Conservation (phyloP, 2,888 invertebrate species). For the Synanthedon vespiformis region DNA sequence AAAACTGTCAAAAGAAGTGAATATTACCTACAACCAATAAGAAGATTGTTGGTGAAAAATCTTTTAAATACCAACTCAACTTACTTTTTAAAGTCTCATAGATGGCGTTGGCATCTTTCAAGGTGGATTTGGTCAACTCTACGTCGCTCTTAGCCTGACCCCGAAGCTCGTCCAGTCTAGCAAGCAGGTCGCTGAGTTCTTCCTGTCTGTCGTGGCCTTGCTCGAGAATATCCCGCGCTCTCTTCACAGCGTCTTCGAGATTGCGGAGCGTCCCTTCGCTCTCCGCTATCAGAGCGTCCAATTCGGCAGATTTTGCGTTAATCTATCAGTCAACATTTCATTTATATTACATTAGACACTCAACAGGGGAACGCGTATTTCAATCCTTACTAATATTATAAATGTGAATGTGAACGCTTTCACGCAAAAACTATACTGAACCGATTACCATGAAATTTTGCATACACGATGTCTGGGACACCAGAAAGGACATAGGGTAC, state of each 20-base stretch:
- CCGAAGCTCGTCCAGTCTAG: slow-evolving; percentile 81
- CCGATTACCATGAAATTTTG: no score
- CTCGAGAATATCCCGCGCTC: slow-evolving; percentile 77
- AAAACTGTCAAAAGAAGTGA: slow-evolving; percentile 15
- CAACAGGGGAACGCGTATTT: not conserved
- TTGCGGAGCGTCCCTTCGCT: slow-evolving; percentile 71
- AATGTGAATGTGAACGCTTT: no score
- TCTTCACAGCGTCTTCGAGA: slow-evolving; percentile 73
- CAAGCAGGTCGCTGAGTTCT: slow-evolving; percentile 81
- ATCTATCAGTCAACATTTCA: slow-evolving; percentile 48
- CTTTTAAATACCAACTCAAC: slow-evolving; percentile 1
- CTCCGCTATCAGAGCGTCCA: slow-evolving; percentile 62
- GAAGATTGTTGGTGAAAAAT: no score
- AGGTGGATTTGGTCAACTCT: slow-evolving; percentile 83
- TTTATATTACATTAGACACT: not conserved
- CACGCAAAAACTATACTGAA: no score
- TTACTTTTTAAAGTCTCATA: slow-evolving; percentile 78
- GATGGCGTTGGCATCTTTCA: slow-evolving; percentile 84
- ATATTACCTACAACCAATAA: no score
- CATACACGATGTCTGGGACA: no score
- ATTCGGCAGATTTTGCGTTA: slow-evolving; percentile 51
- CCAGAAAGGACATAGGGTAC: no score
- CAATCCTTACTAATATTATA: no score
- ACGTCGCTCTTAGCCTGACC: slow-evolving; percentile 87
- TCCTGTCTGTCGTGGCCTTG: slow-evolving; percentile 74